phyloP scores from a whole-genome alignment of 2,113 vertebrate genomes.

The Baryphthengus martii region DNA sequence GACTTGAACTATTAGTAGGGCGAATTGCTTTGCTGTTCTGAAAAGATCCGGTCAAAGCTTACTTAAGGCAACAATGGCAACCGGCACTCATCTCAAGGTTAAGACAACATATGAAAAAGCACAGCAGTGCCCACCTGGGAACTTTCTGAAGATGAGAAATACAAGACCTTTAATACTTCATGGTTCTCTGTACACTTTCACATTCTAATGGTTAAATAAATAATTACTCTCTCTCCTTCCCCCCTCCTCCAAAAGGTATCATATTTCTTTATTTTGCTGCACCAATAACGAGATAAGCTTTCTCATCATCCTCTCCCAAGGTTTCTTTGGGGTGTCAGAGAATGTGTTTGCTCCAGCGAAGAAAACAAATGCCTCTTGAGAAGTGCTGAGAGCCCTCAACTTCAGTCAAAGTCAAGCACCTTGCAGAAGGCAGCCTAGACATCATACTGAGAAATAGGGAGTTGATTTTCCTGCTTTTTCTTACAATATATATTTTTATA shows the following conservation, averaged over 20 bases:
- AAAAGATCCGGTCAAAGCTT: not conserved
- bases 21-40: not conserved
- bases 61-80: not conserved
- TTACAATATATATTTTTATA: not conserved
- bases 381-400: not conserved
- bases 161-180: not conserved
- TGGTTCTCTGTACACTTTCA: not conserved
- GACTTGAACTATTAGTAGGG: not conserved
- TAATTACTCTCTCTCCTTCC: not conserved
- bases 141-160: not conserved
- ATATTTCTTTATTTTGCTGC: not conserved
- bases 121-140: not conserved
- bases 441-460: not conserved
- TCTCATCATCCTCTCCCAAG: not conserved
- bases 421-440: not conserved
- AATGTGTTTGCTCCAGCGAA: not conserved
- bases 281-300: not conserved
- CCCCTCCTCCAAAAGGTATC: not conserved
- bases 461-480: not conserved
- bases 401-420: not conserved
- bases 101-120: not conserved
- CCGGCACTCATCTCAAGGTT: not conserved
- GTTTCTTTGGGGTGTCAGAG: not conserved
- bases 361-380: not conserved
- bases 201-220: not conserved